Evolutionary conservation across 2,797 vertebrate species (phyloP), one percentile per base, ranked within the genome.

Genomic region (Danio choprae): DNA sequence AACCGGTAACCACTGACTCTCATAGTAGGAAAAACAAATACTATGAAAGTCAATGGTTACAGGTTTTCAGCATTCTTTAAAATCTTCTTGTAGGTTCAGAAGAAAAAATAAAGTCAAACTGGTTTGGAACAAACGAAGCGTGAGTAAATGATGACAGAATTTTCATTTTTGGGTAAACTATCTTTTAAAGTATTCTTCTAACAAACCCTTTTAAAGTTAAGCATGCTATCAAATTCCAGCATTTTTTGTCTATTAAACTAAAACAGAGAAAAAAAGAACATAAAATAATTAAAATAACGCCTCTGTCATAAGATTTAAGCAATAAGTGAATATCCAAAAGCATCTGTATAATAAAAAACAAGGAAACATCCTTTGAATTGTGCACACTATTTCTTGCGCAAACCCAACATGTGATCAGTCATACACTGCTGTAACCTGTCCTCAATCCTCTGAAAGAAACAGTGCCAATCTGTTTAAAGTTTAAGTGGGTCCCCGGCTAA

Each of bases 311-410:
- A 38, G 4, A 58, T 11, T 69, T 10, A 50, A 51, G 65, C 29
- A 69, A 78, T 22, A 60, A 6, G 13, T 12, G 13, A 70, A 43
- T 41, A 40, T 15, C 43, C 44, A 10, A 68, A 60, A 20, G 18
- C 3, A 0, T 77, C 41, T 18, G 13, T 7, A 11, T 11, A n/a
- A 63, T 43, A 20, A 79, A 75, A 63, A 70, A 71, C 36, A 13
- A 13, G 55, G n/a, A 40, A 43, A n/a, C 18, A 53, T 63, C 5
- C 56, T 55, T 71, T n/a, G 58, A 64, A 15, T 43, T 8, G 44
- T 71, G 77, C 0, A 36, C 48, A 53, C 18, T 18, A n/a, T 79
- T 79, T 72, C 79, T 64, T 79, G 59, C 48, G n/a, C 29, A 60
- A 78, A 40, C 44, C 36, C 38, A 59, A 68, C 64, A 69, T 40